These are phyloP conservation scores for Campylorhamphus procurvoides DNA, from an alignment of 2,113 vertebrate species.

Conservation along the genomic window DNA sequence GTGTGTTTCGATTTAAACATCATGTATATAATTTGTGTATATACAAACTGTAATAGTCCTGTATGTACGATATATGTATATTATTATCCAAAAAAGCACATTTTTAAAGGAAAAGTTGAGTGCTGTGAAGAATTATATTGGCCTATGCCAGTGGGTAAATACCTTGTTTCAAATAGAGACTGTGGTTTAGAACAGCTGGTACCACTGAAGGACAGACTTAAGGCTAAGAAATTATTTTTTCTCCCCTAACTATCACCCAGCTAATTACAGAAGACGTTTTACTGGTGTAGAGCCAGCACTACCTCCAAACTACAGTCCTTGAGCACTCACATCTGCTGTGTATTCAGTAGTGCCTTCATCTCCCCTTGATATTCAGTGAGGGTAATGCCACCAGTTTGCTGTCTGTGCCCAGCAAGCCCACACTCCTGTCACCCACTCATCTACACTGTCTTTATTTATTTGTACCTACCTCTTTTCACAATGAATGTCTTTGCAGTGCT, in stretches of 20 bases:
- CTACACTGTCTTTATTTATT: not conserved
- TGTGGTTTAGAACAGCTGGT: not conserved
- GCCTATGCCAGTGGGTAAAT: not conserved
- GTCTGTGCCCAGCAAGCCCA: not conserved
- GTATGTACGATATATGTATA: not conserved
- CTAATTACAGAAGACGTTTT: not conserved
- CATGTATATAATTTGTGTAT: not conserved
- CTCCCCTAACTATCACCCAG: not conserved
- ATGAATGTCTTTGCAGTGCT: not conserved
- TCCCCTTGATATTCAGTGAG: not conserved
- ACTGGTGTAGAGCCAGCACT: not conserved
- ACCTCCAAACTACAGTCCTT: not conserved
- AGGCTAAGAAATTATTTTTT: not conserved
- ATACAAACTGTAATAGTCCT: not conserved
- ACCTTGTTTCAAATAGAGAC: not conserved
- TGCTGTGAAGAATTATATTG: not conserved
- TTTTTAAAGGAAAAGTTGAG: not conserved
- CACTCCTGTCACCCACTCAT: not conserved
- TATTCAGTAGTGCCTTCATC: conserved; percentile 33
- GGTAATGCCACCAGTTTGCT: not conserved
- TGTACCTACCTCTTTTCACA: not conserved
- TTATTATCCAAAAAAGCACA: not conserved
- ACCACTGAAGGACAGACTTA: not conserved
- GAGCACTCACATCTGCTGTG: not conserved
- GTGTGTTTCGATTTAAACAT: not conserved